These are phyloP conservation scores for Tauraco hartlaubi DNA, from an alignment of 2,797 vertebrate genomes.

Conservation along the genomic window DNA sequence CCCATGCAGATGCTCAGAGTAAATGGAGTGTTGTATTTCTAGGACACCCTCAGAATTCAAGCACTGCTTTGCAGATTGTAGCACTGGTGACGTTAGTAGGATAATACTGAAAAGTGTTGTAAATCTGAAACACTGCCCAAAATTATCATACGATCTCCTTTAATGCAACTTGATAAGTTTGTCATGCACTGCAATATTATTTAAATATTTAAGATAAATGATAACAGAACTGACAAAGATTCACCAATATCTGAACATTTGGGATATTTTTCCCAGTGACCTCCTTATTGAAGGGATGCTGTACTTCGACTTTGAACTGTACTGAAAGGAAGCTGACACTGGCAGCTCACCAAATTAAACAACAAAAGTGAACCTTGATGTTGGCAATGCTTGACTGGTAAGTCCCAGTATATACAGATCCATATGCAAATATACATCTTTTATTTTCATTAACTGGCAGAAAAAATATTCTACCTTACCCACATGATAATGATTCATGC, in stretches of 20 bases:
- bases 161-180: not conserved
- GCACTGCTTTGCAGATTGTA: not conserved
- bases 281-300: constrained; percentile 6
- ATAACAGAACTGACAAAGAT: not conserved
- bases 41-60: not conserved
- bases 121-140: not conserved
- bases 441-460: constrained; percentile 24
- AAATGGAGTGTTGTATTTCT: not conserved
- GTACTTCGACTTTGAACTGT: constrained; percentile 23
- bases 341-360: constrained; percentile 46
- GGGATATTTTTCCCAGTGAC: not conserved
- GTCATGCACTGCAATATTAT: not conserved
- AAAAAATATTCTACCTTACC: constrained; percentile 20
- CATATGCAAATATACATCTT: not conserved
- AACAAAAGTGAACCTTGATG: constrained; percentile 26
- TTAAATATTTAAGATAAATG: not conserved
- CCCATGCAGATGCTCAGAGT: not conserved
- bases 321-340: constrained; percentile 32
- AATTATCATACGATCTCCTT: not conserved
- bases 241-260: not conserved
- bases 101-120: not conserved
- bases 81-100: not conserved
- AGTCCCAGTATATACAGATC: not conserved
- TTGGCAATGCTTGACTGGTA: constrained; percentile 12
- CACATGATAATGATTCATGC: not conserved